These are phyloP conservation scores for Cataglyphis cursor DNA, from an alignment of 2,888 invertebrate genomes.

Conservation along the genomic window DNA sequence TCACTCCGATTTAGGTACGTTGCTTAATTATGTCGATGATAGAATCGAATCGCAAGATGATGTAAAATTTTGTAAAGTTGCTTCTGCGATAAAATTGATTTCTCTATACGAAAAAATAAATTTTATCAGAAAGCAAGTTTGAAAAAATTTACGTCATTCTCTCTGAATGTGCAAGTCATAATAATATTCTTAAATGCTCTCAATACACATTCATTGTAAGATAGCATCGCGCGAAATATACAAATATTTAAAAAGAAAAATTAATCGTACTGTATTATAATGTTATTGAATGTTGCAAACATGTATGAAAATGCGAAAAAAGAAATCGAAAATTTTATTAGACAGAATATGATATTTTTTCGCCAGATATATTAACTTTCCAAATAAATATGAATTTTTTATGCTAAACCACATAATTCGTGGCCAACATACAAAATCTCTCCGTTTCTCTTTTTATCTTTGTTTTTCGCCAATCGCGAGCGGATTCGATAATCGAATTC, in stretches of 20 bases:
- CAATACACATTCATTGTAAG: neutral
- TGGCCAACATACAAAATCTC: neutral
- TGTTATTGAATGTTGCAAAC: neutral
- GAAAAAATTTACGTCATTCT: constrained; percentile 15
- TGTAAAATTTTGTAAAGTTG: constrained; percentile 31
- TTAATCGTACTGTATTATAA: neutral
- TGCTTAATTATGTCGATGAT: neutral
- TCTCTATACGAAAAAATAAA: neutral
- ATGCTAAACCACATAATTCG: neutral
- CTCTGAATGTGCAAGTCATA: neutral
- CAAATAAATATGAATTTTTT: neutral
- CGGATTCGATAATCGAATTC: neutral
- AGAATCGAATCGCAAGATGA: constrained; percentile 23
- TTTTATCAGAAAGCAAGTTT: constrained; percentile 12
- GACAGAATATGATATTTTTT: neutral
- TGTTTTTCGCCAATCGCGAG: neutral
- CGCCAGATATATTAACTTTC: neutral
- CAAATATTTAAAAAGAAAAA: neutral
- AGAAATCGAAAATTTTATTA: neutral
- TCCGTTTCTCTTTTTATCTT: neutral
- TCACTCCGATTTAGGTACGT: neutral
- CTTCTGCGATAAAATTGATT: neutral
- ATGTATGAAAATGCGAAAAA: neutral
- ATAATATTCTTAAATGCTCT: neutral
- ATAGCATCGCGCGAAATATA: neutral